These are phyloP conservation scores for Cremastobaeus sp. DNA, from an alignment of 2,888 invertebrate species.

Conservation along the genomic window DNA sequence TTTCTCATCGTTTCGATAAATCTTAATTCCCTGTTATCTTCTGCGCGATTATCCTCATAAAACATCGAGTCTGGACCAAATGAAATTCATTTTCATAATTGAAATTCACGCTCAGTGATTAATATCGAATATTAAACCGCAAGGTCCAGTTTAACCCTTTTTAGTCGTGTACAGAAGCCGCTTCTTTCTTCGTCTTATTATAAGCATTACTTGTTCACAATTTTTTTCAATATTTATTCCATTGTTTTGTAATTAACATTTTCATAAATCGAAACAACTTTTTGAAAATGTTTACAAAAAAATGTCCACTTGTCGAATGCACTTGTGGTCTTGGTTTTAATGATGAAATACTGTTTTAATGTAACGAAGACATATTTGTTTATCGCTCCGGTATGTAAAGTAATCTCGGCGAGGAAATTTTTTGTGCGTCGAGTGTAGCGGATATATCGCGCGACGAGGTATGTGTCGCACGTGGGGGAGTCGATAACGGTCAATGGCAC, in stretches of 20 bases:
- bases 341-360: slow-evolving; percentile 22
- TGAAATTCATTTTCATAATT: slow-evolving; percentile 38
- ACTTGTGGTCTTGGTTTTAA: slow-evolving; percentile 5
- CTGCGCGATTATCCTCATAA: slow-evolving; percentile 36
- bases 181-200: no score
- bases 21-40: slow-evolving; percentile 49
- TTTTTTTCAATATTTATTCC: no score
- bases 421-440: slow-evolving; percentile 47
- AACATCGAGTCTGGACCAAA: slow-evolving; percentile 12
- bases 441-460: slow-evolving; percentile 43
- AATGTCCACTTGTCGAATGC: no score
- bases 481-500: slow-evolving; percentile 78
- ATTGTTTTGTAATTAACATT: neutral
- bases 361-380: slow-evolving; percentile 24
- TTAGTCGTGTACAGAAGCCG: no score
- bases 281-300: no score
- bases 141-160: no score
- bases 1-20: slow-evolving; percentile 52
- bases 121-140: slow-evolving; percentile 4
- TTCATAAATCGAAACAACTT: no score
- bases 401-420: slow-evolving; percentile 34
- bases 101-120: slow-evolving; percentile 31
- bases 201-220: no score
- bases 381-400: slow-evolving; percentile 44
- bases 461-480: slow-evolving; percentile 73